A percentile compares a stretch with the other conserved stretches of the same genome.
These are phyloP conservation scores for Leptinotarsa defecta DNA, from an alignment of 1,140 invertebrate genomes.

Conservation along the genomic window DNA sequence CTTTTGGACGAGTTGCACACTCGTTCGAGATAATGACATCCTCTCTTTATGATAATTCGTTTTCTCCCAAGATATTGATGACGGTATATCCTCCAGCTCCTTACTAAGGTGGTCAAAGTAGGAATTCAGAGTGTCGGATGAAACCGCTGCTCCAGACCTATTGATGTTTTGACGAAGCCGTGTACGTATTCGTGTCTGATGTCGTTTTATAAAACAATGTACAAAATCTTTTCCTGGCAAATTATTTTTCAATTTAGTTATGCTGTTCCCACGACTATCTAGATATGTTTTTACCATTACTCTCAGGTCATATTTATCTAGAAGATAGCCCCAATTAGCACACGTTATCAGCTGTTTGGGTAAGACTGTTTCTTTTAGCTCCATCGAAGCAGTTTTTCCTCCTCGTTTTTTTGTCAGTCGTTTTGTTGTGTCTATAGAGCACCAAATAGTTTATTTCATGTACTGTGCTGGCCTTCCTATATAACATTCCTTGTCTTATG, in stretches of 20 bases:
- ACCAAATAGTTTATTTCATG: no score
- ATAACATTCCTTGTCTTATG: no score
- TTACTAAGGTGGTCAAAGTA: no score
- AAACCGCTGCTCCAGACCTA: background rate
- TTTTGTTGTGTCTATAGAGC: no score
- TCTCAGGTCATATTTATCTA: background rate
- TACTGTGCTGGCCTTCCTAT: no score
- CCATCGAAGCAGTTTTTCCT: no score
- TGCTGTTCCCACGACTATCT: background rate
- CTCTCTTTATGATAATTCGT: slow-evolving; percentile 50
- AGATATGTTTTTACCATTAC: background rate
- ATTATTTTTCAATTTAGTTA: background rate
- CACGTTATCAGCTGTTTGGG: background rate
- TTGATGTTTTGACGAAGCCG: background rate
- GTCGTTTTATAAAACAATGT: background rate
- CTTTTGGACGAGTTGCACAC: slow-evolving; percentile 52
- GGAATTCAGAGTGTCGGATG: background rate
- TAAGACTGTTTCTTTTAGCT: no score
- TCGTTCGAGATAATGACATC: slow-evolving; percentile 50
- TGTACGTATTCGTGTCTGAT: background rate
- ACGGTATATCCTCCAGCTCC: slow-evolving; percentile 33
- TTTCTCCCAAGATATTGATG: slow-evolving; percentile 47
- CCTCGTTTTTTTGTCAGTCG: no score
- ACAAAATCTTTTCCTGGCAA: background rate
- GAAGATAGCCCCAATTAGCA: background rate